Percentiles rank a stretch among this genome's conserved stretches.
Conservation (phyloP, 2,888 invertebrate genomes). For the Eristalis pertinax region DNA sequence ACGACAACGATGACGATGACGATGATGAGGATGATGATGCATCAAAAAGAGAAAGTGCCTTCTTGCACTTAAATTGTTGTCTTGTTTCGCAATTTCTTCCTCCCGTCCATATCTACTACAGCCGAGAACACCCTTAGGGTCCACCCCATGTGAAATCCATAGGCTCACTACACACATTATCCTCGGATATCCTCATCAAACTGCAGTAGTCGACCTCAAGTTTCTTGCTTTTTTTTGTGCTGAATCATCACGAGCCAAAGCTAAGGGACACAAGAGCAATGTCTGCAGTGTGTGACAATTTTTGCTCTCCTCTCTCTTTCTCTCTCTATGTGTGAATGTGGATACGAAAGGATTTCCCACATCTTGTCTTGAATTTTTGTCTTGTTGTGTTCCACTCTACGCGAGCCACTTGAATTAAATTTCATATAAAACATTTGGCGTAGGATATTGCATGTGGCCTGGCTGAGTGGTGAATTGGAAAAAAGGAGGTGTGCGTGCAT, state of each 20-base stretch:
- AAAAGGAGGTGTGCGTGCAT: conserved; percentile 1
- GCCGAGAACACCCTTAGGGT: not conserved
- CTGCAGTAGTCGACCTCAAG: conserved; percentile 59
- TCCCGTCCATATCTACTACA: not conserved
- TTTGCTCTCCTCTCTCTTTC: not conserved
- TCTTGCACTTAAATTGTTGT: conserved; percentile 74
- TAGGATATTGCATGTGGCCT: conserved; percentile 54
- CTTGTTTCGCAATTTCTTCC: conserved; percentile 60
- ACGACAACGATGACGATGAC: conserved; percentile 14
- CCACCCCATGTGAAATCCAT: conserved; percentile 49
- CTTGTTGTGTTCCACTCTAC: conserved; percentile 7
- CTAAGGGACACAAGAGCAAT: conserved; percentile 28
- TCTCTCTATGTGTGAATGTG: not conserved
- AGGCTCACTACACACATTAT: conserved; percentile 46
- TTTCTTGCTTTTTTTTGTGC: conserved; percentile 62
- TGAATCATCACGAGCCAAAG: conserved; percentile 57
- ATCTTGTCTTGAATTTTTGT: not conserved
- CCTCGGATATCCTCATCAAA: conserved; percentile 63
- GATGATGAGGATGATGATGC: conserved; percentile 59
- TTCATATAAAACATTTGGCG: conserved; percentile 59
- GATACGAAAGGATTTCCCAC: conserved; percentile 23
- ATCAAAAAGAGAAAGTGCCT: conserved; percentile 74
- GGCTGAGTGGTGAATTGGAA: conserved; percentile 28
- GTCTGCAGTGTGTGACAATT: conserved; percentile 45
- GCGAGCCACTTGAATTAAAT: conserved; percentile 63